phyloP scores from a whole-genome alignment of 2,888 invertebrate genomes.

The Drosophila flavopinicola region DNA sequence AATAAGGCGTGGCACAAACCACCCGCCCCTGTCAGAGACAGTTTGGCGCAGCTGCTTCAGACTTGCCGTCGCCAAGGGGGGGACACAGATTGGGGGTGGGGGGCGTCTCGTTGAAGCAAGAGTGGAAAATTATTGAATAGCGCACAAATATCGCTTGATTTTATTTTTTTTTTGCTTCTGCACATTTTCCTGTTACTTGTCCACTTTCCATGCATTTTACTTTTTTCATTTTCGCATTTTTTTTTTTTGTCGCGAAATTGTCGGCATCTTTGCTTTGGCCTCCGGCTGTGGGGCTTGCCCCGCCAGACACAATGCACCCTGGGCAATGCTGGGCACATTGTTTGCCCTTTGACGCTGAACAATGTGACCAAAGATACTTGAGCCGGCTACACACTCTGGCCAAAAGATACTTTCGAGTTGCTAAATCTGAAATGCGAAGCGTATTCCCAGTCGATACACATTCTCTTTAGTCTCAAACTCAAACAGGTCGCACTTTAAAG shows the following conservation, averaged over 20 bases:
- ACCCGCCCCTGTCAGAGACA: constrained; percentile 50
- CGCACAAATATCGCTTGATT: constrained; percentile 19
- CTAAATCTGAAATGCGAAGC: constrained; percentile 23
- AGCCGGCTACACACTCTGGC: constrained; percentile 8
- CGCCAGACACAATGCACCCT: constrained; percentile 21
- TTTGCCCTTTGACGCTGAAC: constrained; percentile 57
- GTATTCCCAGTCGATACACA: constrained; percentile 26
- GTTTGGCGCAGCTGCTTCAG: constrained; percentile 30
- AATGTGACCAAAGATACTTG: constrained; percentile 45
- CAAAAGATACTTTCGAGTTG: constrained; percentile 29
- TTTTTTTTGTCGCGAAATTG: constrained; percentile 29
- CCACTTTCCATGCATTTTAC: constrained; percentile 12
- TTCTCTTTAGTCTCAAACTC: not conserved
- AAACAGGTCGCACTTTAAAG: constrained; percentile 27
- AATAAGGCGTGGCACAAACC: constrained; percentile 19
- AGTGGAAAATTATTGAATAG: constrained; percentile 48
- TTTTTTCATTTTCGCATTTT: not conserved
- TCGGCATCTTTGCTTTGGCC: constrained; percentile 29
- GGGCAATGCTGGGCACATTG: constrained; percentile 42
- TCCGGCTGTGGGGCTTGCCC: not conserved
- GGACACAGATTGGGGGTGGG: no score
- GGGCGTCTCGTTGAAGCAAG: no score
- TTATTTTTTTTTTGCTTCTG: constrained; percentile 26
- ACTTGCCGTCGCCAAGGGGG: not conserved
- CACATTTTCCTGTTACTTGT: constrained; percentile 28